Percentiles rank a stretch among this genome's conserved stretches.
These are phyloP conservation scores for Eptesicus fuscus DNA, from an alignment of 2,113 vertebrate species.

Conservation along the genomic window DNA sequence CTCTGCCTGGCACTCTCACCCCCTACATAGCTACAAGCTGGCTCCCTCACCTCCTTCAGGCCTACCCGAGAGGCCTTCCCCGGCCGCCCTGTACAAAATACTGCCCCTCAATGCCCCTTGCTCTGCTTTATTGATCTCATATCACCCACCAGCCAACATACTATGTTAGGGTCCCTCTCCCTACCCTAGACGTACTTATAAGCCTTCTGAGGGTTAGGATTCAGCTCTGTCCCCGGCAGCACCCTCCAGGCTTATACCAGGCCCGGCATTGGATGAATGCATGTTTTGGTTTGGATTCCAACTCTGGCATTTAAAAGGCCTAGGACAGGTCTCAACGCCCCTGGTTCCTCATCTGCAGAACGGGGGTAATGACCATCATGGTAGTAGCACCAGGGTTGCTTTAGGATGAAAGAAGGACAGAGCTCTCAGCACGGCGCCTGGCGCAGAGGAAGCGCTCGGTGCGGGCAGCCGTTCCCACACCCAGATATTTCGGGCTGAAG, in stretches of 20 bases:
- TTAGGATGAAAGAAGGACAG: background rate
- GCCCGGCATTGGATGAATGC: background rate
- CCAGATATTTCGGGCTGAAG: background rate
- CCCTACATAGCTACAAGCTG: background rate
- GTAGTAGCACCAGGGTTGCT: background rate
- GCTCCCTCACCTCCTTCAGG: background rate
- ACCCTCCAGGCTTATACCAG: background rate
- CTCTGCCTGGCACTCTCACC: background rate
- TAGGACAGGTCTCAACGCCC: background rate
- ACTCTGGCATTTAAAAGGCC: background rate
- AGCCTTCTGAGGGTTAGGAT: background rate
- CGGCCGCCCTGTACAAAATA: too few species aligned
- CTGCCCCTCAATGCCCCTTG: background rate
- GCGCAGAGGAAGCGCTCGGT: background rate
- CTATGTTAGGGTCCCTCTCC: accelerated
- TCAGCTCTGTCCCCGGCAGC: background rate
- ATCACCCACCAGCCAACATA: background rate
- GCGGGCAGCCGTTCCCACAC: background rate
- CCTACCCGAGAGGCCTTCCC: background rate
- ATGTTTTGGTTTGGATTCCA: background rate
- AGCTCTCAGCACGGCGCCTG: background rate
- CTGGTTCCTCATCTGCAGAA: background rate
- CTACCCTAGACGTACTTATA: background rate
- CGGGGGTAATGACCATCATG: background rate
- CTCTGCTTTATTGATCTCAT: background rate